Evolutionary conservation across 2,113 vertebrate species (phyloP).

Genomic region (Nothoprocta pentlandii): DNA sequence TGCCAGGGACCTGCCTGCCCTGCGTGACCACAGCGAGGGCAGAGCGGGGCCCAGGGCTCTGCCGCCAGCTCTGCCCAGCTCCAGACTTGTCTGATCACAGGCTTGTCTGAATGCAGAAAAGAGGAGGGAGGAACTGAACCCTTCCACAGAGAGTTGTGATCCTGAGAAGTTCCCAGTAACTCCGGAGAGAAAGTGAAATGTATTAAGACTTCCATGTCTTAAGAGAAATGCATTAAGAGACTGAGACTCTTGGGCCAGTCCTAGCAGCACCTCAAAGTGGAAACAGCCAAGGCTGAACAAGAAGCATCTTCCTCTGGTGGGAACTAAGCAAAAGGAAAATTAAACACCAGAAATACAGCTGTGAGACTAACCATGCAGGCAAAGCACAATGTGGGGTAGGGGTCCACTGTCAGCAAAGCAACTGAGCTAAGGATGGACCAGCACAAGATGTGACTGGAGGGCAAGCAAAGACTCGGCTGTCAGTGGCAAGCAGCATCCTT

Average conservation of each 20-base stretch:
- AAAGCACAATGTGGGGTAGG: rapidly evolving
- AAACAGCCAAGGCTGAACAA: not conserved
- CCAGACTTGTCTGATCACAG: not conserved
- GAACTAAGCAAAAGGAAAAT: not conserved
- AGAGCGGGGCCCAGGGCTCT: not conserved
- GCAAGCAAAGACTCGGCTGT: not conserved
- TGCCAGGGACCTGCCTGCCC: not conserved
- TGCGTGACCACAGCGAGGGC: not conserved
- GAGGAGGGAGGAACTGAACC: not conserved
- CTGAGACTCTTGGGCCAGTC: not conserved
- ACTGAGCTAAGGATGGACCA: not conserved
- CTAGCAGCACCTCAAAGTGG: not conserved
- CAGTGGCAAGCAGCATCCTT: not conserved
- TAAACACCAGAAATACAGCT: not conserved
- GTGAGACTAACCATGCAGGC: not conserved
- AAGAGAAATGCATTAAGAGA: not conserved
- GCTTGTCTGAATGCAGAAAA: not conserved
- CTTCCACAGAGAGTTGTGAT: rapidly evolving
- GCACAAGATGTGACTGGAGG: not conserved
- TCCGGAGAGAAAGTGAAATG: not conserved
- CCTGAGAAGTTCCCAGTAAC: not conserved
- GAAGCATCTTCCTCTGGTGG: not conserved
- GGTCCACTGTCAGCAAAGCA: not conserved
- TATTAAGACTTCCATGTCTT: not conserved
- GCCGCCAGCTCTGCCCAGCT: not conserved